Base-by-base conservation (phyloP, 2,888 invertebrate species). In the Pandemis corylana region DNA sequence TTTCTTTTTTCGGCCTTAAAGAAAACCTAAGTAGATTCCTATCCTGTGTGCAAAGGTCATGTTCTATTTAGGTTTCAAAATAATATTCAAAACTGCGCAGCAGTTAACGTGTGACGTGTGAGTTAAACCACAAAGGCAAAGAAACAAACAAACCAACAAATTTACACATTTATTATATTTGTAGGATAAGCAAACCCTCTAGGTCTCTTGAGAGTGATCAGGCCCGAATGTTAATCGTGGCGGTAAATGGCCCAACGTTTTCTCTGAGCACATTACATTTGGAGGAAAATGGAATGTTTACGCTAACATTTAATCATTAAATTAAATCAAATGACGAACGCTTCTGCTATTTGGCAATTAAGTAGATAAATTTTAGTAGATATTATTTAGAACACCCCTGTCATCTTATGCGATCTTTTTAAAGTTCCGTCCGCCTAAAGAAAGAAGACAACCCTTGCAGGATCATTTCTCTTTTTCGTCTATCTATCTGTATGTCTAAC, bases 181-280 rank as follows among this genome's bases (percentile, higher is more conserved):
- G 46, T 46, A 59, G 59, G 20, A 49, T 49, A n/a, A 65, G 15
- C 46, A n/a, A 41, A 62, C 41, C 62, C 42, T 36, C 28, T 36
- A 20, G 12, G 36, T 49, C 74, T 64, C 69, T 13, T 42, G 69
- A 69, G 74, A 56, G 69, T 66, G 74, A 70, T 70, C 61, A 59
- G 46, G 4, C 44, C 51, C 69, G 51, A 70, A 70, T 66, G 65
- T 70, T 74, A 74, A 74, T 74, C 61, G 65, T 65, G n/a, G 74
- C 61, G 59, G 65, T 70, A 74, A 74, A 74, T 59, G 69, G 13
- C 51, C 42, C n/a, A 62, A 46, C 63, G 63, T 64, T 69, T 65
- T 61, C 64, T 59, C 46, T 41, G 49, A 20, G 49, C 7, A 46
- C 46, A 71, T 68, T 67, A 67, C 56, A 51, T 71, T 71, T n/a